Evolutionary conservation across 2,113 vertebrate genomes (phyloP).

Genomic region (Sinosuthora webbiana): DNA sequence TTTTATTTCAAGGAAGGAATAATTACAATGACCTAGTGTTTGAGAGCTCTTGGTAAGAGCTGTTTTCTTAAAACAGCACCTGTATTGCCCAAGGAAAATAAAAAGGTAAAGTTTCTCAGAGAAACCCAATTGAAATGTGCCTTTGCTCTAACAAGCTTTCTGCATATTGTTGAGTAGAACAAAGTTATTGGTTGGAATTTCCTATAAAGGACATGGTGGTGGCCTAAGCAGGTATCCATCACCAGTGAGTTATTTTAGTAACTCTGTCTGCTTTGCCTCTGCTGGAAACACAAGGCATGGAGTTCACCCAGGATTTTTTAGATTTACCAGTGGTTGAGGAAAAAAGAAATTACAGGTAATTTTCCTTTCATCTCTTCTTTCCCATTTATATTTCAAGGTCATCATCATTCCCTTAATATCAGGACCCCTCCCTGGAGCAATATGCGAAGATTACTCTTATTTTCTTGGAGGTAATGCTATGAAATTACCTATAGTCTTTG

Average conservation of each 20-base stretch:
- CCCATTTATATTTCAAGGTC: slow-evolving; percentile 43
- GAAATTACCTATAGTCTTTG: slow-evolving; percentile 24
- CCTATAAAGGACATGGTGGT: neutral
- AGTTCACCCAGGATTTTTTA: neutral
- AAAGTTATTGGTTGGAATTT: neutral
- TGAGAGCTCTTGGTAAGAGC: neutral
- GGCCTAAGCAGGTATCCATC: neutral
- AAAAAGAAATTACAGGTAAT: slow-evolving; percentile 39
- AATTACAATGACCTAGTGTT: neutral
- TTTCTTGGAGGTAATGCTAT: slow-evolving; percentile 46
- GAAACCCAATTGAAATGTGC: neutral
- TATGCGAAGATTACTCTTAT: slow-evolving; percentile 52
- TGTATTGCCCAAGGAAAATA: neutral
- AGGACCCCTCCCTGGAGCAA: slow-evolving; percentile 12
- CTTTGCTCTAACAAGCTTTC: neutral
- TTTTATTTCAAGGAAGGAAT: neutral
- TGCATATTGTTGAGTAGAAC: neutral
- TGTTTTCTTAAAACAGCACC: neutral
- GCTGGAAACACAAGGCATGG: neutral
- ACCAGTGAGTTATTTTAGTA: neutral
- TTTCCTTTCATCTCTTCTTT: slow-evolving; percentile 56
- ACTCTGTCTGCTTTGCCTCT: neutral
- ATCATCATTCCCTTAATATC: slow-evolving; percentile 19
- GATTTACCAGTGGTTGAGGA: slow-evolving; percentile 14
- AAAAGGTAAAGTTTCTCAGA: neutral